Conservation (phyloP, 2,888 invertebrate genomes). For the Lasiommata megera region DNA sequence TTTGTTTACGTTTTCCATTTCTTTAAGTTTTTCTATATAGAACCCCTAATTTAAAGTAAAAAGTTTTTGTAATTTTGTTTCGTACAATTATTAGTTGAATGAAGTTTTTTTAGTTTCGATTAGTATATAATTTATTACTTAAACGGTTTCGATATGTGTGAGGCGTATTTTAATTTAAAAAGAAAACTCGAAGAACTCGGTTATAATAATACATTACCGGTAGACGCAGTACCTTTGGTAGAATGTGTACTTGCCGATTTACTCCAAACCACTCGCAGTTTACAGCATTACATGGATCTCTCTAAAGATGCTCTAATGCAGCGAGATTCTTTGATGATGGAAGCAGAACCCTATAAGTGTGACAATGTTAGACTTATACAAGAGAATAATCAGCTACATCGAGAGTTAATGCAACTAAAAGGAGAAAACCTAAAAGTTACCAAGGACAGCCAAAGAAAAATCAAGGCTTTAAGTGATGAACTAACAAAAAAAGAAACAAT, state of each 20-base stretch:
- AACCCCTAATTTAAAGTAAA: too few relatives aligned
- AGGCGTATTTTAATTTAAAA: slow-evolving; percentile 72
- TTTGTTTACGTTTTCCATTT: too few relatives aligned
- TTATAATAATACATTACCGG: slow-evolving; percentile 87
- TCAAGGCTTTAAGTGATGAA: slow-evolving; percentile 83
- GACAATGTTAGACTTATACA: slow-evolving; percentile 88
- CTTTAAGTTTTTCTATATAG: too few relatives aligned
- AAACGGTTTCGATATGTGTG: slow-evolving; percentile 55
- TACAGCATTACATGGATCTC: slow-evolving; percentile 90
- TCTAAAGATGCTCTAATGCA: slow-evolving; percentile 87
- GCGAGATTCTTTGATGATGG: slow-evolving; percentile 84
- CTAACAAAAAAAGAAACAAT: slow-evolving; percentile 76
- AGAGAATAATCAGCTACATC: slow-evolving; percentile 88
- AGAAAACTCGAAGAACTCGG: slow-evolving; percentile 91
- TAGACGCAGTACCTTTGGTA: slow-evolving; percentile 90
- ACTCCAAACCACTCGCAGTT: slow-evolving; percentile 92
- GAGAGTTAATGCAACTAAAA: slow-evolving; percentile 83
- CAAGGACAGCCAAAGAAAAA: slow-evolving; percentile 83
- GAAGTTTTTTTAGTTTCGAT: not conserved
- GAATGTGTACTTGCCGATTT: slow-evolving; percentile 91
- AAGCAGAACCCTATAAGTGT: slow-evolving; percentile 89
- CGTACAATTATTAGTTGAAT: not conserved
- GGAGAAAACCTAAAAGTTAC: slow-evolving; percentile 83
- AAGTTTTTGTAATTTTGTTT: too few relatives aligned
- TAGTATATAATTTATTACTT: not conserved